These are phyloP conservation scores for Tenthredo scrophulariae DNA, from an alignment of 2,888 invertebrate species.

Conservation along the genomic window DNA sequence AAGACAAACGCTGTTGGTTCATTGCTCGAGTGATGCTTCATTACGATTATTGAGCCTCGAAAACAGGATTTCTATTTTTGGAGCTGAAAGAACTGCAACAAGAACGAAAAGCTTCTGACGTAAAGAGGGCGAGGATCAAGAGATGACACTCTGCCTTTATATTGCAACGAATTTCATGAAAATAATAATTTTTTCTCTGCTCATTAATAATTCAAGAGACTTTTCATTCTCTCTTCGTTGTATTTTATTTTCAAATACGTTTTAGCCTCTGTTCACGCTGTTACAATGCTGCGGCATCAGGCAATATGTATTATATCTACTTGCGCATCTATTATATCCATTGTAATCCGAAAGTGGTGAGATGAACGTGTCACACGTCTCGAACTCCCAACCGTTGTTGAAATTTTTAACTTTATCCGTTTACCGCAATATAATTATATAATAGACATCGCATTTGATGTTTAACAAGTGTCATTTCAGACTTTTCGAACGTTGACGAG, in stretches of 20 bases:
- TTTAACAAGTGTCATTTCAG: constrained; percentile 15
- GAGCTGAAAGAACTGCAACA: background rate
- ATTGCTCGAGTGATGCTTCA: background rate
- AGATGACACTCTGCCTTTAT: background rate
- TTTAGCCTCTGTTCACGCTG: background rate
- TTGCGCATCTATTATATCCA: background rate
- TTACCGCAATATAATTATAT: constrained; percentile 31
- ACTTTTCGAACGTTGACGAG: background rate
- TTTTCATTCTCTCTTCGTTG: too few species aligned
- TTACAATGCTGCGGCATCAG: background rate
- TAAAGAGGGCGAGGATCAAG: background rate
- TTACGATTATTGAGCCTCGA: constrained; percentile 57
- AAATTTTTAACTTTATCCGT: constrained; percentile 8
- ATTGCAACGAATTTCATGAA: background rate
- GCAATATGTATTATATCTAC: background rate
- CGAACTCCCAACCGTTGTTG: background rate
- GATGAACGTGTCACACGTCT: background rate
- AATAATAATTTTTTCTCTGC: background rate
- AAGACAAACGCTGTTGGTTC: constrained; percentile 15
- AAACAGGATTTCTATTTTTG: constrained; percentile 59
- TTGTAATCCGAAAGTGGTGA: background rate
- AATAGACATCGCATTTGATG: background rate
- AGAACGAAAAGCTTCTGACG: background rate
- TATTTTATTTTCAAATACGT: background rate
- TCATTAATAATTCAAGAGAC: too few species aligned